Conservation (phyloP, 2,113 vertebrate species). For the Prunella himalayana region DNA sequence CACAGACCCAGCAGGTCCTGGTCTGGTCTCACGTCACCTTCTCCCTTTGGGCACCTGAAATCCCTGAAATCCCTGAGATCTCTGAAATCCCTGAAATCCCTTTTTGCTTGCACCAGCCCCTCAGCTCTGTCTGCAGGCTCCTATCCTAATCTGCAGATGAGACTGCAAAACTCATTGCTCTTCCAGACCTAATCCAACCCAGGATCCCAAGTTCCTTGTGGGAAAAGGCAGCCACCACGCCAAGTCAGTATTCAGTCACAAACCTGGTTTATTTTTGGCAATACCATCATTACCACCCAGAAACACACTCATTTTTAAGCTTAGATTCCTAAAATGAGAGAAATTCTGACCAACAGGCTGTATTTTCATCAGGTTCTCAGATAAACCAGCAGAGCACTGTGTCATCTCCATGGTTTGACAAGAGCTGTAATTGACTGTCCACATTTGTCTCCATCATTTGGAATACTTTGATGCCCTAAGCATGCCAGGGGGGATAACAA, state of each 20-base stretch:
- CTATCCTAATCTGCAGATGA: background rate
- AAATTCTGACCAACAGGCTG: accelerated
- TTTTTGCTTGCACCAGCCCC: background rate
- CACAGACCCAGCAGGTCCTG: background rate
- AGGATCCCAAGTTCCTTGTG: background rate
- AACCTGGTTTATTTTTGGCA: background rate
- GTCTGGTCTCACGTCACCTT: accelerated
- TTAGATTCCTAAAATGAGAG: background rate
- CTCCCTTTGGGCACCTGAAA: background rate
- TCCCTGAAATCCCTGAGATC: background rate
- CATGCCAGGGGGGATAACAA: background rate
- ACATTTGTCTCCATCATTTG: background rate
- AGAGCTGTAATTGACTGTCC: background rate
- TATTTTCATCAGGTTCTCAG: background rate
- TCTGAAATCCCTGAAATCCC: background rate
- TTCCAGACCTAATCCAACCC: background rate
- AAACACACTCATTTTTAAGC: background rate
- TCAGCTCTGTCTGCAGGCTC: background rate
- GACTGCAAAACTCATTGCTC: background rate
- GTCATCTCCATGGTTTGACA: background rate
- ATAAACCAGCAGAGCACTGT: background rate
- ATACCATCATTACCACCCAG: background rate
- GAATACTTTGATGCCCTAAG: background rate
- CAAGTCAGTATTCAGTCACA: background rate
- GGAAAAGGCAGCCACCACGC: background rate